Evolutionary conservation across 1,140 invertebrate species (phyloP), one percentile per base, ranked within the genome.

Genomic region (Drosophila busckii): DNA sequence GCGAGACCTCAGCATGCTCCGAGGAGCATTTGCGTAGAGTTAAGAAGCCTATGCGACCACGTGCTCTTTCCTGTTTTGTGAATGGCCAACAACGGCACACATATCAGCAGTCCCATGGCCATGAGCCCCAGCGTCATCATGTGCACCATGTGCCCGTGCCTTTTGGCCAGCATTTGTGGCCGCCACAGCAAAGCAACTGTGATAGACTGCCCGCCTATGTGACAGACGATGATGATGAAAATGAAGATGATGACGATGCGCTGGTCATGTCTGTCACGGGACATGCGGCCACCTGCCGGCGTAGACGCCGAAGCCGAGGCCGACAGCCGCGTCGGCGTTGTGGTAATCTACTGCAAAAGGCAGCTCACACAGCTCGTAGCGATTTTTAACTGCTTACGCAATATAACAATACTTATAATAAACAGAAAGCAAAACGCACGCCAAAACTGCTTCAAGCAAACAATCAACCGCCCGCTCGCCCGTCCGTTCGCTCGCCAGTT

Each of bases 51-150:
- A n/a, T 29, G 2, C 45, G 48, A 1, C 45, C 31, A 15, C 59
- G 84, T 13, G 76, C 84, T 6, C 69, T 68, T 17, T 85, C 84
- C 9, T 85, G 84, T 58, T 75, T 83, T 58, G 83, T 83, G 10
- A 76, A 85, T 68, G 28, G 49, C 5, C 68, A 70, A 34, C 50
- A 60, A 15, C 63, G 64, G 19, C 53, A 44, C 44, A 59, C 59
- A 76, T 67, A 42, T 60, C 56, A 55, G 22, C 35, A 54, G 3
- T 23, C 25, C 23, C 40, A 66, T 22, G 35, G 15, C n/a, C 68
- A 49, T 59, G 19, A 32, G 4, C 23, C 60, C 45, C 28, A 45
- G 19, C 50, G 45, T 35, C 49, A 52, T 17, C 44, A 76, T 38
- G 66, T 82, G 17, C 80, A 71, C 58, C 76, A 82, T 49, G 66